These are phyloP conservation scores for Protobothrops mucrosquamatus DNA, from an alignment of 2,113 vertebrate species.

Conservation along the genomic window DNA sequence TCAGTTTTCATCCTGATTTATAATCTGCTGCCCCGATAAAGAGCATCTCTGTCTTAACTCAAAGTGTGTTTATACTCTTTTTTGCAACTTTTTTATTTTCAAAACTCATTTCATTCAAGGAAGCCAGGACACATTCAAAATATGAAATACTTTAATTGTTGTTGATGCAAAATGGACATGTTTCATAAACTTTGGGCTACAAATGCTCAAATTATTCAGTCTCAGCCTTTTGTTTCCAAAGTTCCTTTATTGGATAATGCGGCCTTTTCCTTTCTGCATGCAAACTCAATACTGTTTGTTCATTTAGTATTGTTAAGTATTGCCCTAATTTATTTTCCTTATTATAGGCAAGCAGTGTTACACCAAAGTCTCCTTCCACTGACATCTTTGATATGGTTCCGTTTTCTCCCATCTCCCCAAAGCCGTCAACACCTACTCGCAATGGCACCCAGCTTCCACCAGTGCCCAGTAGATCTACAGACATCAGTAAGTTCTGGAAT, in stretches of 20 bases:
- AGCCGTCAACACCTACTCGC: conserved; percentile 80
- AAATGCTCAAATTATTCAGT: conserved; percentile 47
- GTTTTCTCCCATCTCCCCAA: conserved; percentile 86
- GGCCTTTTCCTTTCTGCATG: conserved; percentile 43
- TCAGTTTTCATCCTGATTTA: neutral
- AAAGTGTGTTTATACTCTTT: neutral
- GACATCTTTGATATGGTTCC: conserved; percentile 99
- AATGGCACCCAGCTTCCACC: conserved; percentile 88
- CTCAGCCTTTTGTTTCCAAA: conserved; percentile 51
- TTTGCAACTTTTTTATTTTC: conserved; percentile 31
- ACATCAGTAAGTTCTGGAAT: conserved; percentile 81
- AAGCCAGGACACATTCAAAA: conserved; percentile 17
- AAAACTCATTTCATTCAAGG: conserved; percentile 25
- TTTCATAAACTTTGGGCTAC: conserved; percentile 40
- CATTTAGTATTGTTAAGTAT: conserved; percentile 35
- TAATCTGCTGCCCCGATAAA: neutral
- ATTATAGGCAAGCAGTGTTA: conserved; percentile 83
- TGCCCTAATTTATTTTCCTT: conserved; percentile 62
- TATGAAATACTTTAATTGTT: neutral
- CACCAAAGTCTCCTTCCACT: conserved; percentile 80
- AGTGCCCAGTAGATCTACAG: conserved; percentile 81
- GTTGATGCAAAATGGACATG: conserved; percentile 40
- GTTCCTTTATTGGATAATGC: conserved; percentile 34
- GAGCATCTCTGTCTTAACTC: conserved; percentile 15
- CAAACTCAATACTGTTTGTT: conserved; percentile 47